Conservation (phyloP, 2,797 vertebrate genomes). For the Cyprinodon diabolis region DNA sequence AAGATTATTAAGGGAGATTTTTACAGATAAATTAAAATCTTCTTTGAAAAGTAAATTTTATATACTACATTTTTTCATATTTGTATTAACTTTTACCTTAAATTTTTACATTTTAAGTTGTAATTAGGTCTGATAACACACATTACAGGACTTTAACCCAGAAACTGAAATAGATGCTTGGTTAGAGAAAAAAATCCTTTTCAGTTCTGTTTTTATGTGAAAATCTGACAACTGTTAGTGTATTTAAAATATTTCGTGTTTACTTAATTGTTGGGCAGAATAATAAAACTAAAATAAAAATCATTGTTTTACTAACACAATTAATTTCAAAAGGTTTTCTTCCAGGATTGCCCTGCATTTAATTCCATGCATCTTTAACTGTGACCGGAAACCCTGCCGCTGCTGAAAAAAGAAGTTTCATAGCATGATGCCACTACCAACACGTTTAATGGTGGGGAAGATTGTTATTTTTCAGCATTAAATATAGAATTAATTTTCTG, state of each 20-base stretch:
- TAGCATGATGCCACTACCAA: neutral
- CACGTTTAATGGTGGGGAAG: too few relatives aligned
- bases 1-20: neutral
- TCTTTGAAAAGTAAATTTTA: neutral
- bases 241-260: neutral
- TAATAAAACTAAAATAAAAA: neutral
- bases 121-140: neutral
- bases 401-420: neutral
- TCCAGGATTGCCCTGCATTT: neutral
- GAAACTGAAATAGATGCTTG: neutral
- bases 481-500: neutral
- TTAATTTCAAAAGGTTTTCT: neutral
- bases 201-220: neutral
- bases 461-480: neutral
- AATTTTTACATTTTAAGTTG: neutral
- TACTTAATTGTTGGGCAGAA: neutral
- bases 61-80: neutral
- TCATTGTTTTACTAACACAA: neutral
- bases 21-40: neutral
- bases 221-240: neutral
- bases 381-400: neutral
- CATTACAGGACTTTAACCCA: neutral
- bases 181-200: neutral
- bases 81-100: neutral
- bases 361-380: neutral